Evolutionary conservation across 2,888 invertebrate genomes (phyloP), one percentile per base, ranked within the genome.

Genomic region (Myopa tessellatipennis): DNA sequence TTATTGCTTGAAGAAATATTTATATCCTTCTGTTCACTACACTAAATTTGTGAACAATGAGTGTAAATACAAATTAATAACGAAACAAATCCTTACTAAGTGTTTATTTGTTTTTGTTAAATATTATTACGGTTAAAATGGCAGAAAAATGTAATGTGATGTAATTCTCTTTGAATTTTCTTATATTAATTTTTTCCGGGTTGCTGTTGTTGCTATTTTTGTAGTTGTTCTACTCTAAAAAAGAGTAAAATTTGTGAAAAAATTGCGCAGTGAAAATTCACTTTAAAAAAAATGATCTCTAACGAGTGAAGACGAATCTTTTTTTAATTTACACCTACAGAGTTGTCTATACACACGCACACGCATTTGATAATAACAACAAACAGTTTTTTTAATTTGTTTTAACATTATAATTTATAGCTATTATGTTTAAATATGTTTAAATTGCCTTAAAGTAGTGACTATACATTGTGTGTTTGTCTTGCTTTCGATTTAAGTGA

Each of bases 361-460:
- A 34, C 16, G 34, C 40, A 68, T 45, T 68, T 68, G 6, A n/a
- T 40, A 36, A 68, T 34, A 14, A 26, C 12, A 63, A 63, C 36
- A 65, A 8, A 65, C 34, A 65, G 12, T 4, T 4, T 65, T 34
- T 65, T 36, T 38, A 36, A 5, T 61, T 65, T 65, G 10, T n/a
- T 55, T 55, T 50, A 50, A 26, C 79, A 74, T 18, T 52, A 74
- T 82, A 79, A 77, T 80, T 79, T 81, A 76, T 77, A 77, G 65
- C 76, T 74, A 45, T 73, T 45, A 45, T 45, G 45, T 45, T 79
- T 76, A 81, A 82, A 12, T 65, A 36, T 65, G 55, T 36, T 68
- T 68, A 85, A 84, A 82, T 87, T 84, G 84, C 84, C 89, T 89
- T 89, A 89, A 88, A 88, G 83, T 89, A 89, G 88, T 89, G 89